phyloP scores from a whole-genome alignment of 1,140 invertebrate genomes.

The Eumeta japonica region DNA sequence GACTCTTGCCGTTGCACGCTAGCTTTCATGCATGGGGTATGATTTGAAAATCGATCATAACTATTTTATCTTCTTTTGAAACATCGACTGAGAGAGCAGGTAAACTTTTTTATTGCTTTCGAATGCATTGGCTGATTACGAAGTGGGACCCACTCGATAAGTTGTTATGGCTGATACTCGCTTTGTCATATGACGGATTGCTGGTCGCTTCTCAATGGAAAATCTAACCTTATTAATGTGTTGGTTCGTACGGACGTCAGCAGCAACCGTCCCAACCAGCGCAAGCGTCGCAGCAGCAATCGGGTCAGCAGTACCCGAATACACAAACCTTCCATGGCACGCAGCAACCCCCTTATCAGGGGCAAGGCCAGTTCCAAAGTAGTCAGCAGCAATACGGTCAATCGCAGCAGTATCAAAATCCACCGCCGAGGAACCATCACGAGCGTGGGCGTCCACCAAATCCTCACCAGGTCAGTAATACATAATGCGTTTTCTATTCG shows the following conservation, averaged over 20 bases:
- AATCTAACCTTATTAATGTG: constrained; percentile 59
- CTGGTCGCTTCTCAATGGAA: constrained; percentile 51
- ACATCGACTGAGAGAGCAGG: constrained; percentile 28
- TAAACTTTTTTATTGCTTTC: constrained; percentile 47
- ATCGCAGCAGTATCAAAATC: constrained; percentile 45
- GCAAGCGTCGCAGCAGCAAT: constrained; percentile 60
- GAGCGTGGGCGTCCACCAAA: constrained; percentile 48
- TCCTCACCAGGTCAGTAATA: constrained; percentile 51
- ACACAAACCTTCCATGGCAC: constrained; percentile 55
- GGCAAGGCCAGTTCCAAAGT: constrained; percentile 47
- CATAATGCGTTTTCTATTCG: not conserved
- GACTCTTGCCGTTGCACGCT: constrained; percentile 54
- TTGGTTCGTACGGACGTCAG: constrained; percentile 58
- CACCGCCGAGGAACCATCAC: constrained; percentile 43
- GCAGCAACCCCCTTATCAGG: constrained; percentile 51
- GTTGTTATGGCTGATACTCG: constrained; percentile 22
- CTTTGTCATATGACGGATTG: constrained; percentile 22
- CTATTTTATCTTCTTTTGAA: constrained; percentile 22
- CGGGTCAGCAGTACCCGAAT: constrained; percentile 53
- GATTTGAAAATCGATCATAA: constrained; percentile 24
- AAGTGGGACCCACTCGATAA: no score
- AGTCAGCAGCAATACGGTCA: constrained; percentile 43
- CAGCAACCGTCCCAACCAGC: constrained; percentile 57
- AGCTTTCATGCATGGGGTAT: constrained; percentile 56
- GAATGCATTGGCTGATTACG: constrained; percentile 34